These are phyloP conservation scores for Apis laboriosa DNA, from an alignment of 1,140 invertebrate genomes.

Conservation along the genomic window DNA sequence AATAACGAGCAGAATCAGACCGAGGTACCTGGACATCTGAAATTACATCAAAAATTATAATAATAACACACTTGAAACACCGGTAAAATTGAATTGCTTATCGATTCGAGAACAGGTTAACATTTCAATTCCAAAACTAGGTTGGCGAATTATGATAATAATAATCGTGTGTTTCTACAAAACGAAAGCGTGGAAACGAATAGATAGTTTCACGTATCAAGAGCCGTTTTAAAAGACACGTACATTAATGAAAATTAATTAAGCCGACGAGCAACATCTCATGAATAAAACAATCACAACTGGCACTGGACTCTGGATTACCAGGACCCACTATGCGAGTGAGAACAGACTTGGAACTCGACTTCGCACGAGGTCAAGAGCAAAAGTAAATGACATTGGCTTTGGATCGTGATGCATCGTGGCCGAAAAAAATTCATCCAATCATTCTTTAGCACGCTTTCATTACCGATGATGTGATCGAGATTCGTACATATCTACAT, in stretches of 20 bases:
- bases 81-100: neutral
- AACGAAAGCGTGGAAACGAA: constrained; percentile 2
- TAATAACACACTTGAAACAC: neutral
- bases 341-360: constrained; percentile 40
- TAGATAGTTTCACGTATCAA: neutral
- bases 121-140: neutral
- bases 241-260: constrained; percentile 35
- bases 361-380: constrained; percentile 65
- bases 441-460: neutral
- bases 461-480: neutral
- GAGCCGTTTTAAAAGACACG: neutral
- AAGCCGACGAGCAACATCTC: neutral
- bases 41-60: constrained; percentile 45
- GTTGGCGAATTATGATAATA: neutral
- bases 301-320: constrained; percentile 22
- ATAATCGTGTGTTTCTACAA: neutral
- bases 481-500: neutral
- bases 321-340: constrained; percentile 15
- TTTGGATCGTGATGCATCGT: constrained; percentile 18
- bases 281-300: constrained; percentile 37
- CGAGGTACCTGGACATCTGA: constrained; percentile 72
- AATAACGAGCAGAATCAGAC: constrained; percentile 66
- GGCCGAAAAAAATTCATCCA: constrained; percentile 38
- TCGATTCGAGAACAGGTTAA: neutral
- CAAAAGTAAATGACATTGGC: constrained; percentile 58